phyloP scores from a whole-genome alignment of 2,797 vertebrate species.

The Rhynchotus rufescens region DNA sequence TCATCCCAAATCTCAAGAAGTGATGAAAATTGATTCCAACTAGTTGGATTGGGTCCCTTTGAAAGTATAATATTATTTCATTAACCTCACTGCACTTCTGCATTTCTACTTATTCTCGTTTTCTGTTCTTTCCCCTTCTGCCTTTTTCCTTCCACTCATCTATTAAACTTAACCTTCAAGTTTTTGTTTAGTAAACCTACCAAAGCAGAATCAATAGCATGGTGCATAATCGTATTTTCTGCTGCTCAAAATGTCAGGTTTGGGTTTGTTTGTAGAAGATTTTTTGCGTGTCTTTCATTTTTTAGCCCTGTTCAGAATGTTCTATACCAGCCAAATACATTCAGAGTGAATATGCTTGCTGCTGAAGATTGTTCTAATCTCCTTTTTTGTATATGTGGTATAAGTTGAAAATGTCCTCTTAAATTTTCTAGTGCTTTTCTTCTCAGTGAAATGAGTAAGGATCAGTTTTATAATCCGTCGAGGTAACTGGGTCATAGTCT shows the following conservation, averaged over 20 bases:
- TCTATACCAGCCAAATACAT: not conserved
- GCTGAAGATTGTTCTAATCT: constrained; percentile 1
- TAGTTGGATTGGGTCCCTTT: not conserved
- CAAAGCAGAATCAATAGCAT: constrained; percentile 53
- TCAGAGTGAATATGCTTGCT: constrained; percentile 6
- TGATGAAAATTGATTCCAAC: not conserved
- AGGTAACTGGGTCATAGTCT: not conserved
- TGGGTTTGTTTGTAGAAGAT: constrained; percentile 58
- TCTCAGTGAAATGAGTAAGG: not conserved
- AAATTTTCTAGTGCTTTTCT: not conserved
- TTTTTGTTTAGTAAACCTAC: constrained; percentile 61
- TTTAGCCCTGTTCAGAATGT: not conserved
- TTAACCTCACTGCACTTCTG: not conserved
- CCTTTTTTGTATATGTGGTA: not conserved
- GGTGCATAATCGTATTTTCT: constrained; percentile 54
- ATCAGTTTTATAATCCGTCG: not conserved
- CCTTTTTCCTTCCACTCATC: constrained; percentile 20
- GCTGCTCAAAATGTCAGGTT: constrained; percentile 61
- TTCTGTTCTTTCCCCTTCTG: not conserved
- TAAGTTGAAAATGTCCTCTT: not conserved
- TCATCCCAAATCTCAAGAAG: not conserved
- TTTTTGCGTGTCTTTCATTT: constrained; percentile 48
- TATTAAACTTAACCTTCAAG: constrained; percentile 44
- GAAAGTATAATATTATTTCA: not conserved
- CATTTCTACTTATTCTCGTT: not conserved